Evolutionary conservation across 2,888 invertebrate genomes (phyloP).

Genomic region (Bellardia bayeri): DNA sequence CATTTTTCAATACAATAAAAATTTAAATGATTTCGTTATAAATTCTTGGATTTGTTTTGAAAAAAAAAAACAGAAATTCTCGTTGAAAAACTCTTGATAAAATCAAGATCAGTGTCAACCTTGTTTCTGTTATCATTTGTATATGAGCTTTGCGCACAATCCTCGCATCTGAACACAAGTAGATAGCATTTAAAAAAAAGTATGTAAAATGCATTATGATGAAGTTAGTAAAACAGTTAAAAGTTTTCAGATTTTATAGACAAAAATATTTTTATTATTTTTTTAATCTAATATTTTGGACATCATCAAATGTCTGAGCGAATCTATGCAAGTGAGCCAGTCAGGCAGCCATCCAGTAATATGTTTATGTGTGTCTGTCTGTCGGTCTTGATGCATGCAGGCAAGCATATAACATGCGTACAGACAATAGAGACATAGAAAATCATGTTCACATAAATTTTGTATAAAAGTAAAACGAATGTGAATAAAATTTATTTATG

Average conservation of each 20-base stretch:
- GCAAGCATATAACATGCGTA: slow-evolving; percentile 24
- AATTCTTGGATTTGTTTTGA: too few relatives aligned
- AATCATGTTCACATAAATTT: slow-evolving; percentile 36
- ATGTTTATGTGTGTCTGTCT: background rate
- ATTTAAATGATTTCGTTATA: too few relatives aligned
- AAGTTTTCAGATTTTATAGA: slow-evolving; percentile 31
- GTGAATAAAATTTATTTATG: slow-evolving; percentile 29
- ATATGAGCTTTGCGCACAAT: background rate
- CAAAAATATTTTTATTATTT: background rate
- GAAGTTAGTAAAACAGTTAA: background rate
- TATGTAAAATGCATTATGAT: slow-evolving; percentile 24
- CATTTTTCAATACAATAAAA: too few relatives aligned
- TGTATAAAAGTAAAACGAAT: slow-evolving; percentile 25
- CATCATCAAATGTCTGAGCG: slow-evolving; percentile 28
- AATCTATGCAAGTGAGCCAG: slow-evolving; percentile 19
- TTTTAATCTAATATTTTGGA: slow-evolving; percentile 23
- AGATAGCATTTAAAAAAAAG: slow-evolving; percentile 6
- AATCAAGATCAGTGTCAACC: too few relatives aligned
- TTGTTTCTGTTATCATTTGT: too few relatives aligned
- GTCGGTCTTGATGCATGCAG: slow-evolving; percentile 1
- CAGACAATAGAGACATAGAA: slow-evolving; percentile 33
- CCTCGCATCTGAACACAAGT: background rate
- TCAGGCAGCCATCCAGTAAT: slow-evolving; percentile 4
- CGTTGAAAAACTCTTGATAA: too few relatives aligned
- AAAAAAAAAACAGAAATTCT: too few relatives aligned